Conservation (phyloP, 2,888 invertebrate genomes). For the Timandra comae region DNA sequence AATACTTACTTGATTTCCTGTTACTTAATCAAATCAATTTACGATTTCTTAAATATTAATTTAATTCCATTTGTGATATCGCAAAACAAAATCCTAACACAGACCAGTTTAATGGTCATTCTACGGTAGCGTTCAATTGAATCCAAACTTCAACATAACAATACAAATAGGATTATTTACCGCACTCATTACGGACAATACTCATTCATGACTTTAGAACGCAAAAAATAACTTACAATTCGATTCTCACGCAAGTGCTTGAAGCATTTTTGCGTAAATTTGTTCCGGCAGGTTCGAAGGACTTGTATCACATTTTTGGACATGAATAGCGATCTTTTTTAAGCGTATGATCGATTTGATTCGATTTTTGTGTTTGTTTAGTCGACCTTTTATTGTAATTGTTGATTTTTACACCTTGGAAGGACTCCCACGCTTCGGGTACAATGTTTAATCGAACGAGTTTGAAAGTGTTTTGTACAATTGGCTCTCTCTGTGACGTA, state of each 20-base stretch:
- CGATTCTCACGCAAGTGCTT: conserved; percentile 51
- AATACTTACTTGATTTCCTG: too few relatives aligned
- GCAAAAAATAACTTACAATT: conserved; percentile 35
- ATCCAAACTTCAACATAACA: conserved; percentile 42
- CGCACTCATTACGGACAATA: conserved; percentile 59
- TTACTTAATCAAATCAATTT: too few relatives aligned
- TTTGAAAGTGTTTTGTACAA: neutral
- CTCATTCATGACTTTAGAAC: conserved; percentile 48
- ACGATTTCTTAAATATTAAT: too few relatives aligned
- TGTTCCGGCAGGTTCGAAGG: conserved; percentile 53
- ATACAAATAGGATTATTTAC: conserved; percentile 67
- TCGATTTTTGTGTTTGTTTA: conserved; percentile 62
- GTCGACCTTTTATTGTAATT: conserved; percentile 33
- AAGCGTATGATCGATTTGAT: conserved; percentile 63
- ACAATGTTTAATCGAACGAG: too few relatives aligned
- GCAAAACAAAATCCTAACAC: too few relatives aligned
- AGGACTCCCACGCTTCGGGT: conserved; percentile 61
- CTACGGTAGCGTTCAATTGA: conserved; percentile 27
- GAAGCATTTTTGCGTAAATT: conserved; percentile 42
- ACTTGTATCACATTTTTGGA: conserved; percentile 30
- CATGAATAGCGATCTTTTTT: conserved; percentile 35
- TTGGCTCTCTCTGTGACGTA: too few relatives aligned
- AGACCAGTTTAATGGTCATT: conserved; percentile 25
- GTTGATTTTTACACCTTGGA: conserved; percentile 38
- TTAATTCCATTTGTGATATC: too few relatives aligned